Percentiles rank a stretch among this genome's conserved stretches.
These are phyloP conservation scores for Periphyllus acericola DNA, from an alignment of 2,888 invertebrate species.

Conservation along the genomic window DNA sequence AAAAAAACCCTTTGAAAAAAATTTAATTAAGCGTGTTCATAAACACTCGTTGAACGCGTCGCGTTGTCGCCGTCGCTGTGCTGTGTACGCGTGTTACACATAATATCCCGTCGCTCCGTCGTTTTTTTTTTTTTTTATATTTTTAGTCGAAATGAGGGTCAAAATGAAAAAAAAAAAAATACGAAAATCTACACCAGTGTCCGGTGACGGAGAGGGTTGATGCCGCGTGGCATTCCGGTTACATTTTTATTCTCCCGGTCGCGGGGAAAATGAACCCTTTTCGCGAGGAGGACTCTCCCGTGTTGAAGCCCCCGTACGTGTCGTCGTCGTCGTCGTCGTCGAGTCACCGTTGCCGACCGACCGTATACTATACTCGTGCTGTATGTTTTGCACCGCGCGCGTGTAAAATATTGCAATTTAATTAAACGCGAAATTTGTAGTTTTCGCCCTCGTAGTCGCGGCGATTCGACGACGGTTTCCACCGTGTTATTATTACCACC, in stretches of 20 bases:
- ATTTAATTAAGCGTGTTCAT: slow-evolving; percentile 55
- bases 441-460: neutral
- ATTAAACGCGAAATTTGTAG: slow-evolving; percentile 32
- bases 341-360: neutral
- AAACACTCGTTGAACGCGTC: slow-evolving; percentile 28
- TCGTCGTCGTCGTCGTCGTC: neutral
- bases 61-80: neutral
- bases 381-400: neutral
- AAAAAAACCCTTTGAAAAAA: slow-evolving; percentile 37
- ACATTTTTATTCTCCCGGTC: neutral
- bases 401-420: slow-evolving; percentile 53
- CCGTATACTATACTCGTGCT: too few relatives aligned
- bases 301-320: neutral
- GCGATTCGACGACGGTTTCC: neutral
- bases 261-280: neutral
- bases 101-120: neutral
- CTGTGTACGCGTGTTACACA: neutral
- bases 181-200: neutral
- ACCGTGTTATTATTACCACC: neutral
- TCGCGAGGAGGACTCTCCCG: neutral
- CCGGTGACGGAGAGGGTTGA: neutral
- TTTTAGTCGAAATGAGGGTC: slow-evolving; percentile 28
- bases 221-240: slow-evolving; percentile 18
- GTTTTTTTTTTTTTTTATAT: slow-evolving; percentile 23
- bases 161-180: neutral